Conservation (phyloP, 2,113 vertebrate species). For the Mellivora capensis region DNA sequence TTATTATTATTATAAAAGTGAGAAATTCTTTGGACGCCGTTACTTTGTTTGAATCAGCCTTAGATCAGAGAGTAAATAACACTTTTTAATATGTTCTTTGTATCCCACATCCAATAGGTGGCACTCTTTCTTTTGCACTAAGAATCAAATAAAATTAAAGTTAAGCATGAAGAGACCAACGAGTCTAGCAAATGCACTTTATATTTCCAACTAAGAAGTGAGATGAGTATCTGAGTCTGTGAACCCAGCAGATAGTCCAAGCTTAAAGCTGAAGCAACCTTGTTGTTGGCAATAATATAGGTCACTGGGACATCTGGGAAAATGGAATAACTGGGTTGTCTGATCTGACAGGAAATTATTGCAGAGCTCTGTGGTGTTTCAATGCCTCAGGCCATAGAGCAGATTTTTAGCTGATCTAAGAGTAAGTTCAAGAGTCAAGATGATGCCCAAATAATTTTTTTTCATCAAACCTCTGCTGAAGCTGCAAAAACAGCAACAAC, state of each 20-base stretch:
- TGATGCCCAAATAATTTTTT: not conserved
- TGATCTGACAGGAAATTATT: conserved; percentile 11
- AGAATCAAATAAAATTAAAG: not conserved
- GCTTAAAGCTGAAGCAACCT: not conserved
- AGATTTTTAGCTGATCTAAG: not conserved
- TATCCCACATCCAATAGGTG: not conserved
- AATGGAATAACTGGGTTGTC: not conserved
- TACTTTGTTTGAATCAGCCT: conserved; percentile 8
- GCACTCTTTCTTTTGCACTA: conserved; percentile 12
- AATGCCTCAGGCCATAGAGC: not conserved
- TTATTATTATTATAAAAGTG: not conserved
- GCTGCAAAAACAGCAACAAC: conserved; percentile 17
- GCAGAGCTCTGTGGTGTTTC: not conserved
- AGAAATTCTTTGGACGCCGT: not conserved
- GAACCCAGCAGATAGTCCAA: not conserved
- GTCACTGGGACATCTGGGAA: not conserved
- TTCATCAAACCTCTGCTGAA: not conserved
- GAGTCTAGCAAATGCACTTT: not conserved
- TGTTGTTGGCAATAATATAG: not conserved
- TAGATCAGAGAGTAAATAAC: not conserved
- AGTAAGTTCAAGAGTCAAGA: conserved; percentile 34
- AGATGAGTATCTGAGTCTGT: not conserved
- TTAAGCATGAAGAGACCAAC: not conserved
- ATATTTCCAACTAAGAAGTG: not conserved
- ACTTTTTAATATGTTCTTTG: not conserved